Conservation (phyloP, 2,888 invertebrate genomes). For the Biston stratarius region DNA sequence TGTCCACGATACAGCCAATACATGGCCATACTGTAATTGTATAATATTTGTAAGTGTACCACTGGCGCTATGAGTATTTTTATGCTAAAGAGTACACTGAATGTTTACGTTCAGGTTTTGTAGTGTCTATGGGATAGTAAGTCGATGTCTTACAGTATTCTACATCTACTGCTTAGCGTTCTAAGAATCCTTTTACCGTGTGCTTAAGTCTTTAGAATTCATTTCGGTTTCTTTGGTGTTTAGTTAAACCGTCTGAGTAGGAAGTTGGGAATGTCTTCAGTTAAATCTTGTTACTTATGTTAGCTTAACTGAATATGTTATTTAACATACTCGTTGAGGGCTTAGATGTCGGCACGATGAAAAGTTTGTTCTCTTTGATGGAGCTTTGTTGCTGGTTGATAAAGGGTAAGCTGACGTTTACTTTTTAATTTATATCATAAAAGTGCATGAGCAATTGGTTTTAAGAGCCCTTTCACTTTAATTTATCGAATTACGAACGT, state of each 20-base stretch:
- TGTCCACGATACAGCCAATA: too few relatives aligned
- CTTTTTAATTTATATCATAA: too few relatives aligned
- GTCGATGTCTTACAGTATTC: conserved; percentile 34
- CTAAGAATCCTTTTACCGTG: conserved; percentile 39
- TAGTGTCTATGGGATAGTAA: background rate
- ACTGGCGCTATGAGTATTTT: background rate
- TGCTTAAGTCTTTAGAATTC: conserved; percentile 44
- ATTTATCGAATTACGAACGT: too few relatives aligned
- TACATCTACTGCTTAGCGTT: conserved; percentile 30
- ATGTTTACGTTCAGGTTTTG: background rate
- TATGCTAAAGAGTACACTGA: background rate
- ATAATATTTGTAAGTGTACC: background rate
- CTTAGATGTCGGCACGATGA: conserved; percentile 4
- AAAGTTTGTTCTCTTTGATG: background rate
- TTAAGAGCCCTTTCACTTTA: too few relatives aligned
- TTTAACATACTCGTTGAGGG: conserved; percentile 18
- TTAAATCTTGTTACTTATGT: conserved; percentile 24
- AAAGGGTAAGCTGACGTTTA: too few relatives aligned
- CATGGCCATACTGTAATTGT: background rate
- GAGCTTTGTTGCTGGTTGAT: background rate
- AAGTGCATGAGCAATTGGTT: too few relatives aligned
- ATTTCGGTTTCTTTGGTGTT: conserved; percentile 36
- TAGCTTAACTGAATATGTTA: conserved; percentile 20
- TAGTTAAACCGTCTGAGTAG: conserved; percentile 29
- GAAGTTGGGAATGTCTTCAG: conserved; percentile 25